Evolutionary conservation across 2,113 vertebrate species (phyloP).

Genomic region (Bubo scandiacus): DNA sequence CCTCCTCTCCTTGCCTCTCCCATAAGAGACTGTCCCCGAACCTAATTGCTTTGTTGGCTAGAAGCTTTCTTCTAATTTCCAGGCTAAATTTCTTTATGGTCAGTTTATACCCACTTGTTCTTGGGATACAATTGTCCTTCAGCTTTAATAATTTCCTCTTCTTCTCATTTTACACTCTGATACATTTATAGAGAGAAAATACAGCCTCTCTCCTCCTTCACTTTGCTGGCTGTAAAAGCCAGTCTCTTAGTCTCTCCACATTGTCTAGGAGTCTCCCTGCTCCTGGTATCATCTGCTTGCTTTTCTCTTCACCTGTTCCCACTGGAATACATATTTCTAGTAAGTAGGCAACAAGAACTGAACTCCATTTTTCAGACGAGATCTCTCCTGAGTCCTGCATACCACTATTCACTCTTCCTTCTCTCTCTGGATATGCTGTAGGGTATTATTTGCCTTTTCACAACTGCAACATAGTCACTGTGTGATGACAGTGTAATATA

Average conservation of each 20-base stretch:
- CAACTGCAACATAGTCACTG: not conserved
- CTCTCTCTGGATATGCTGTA: accelerated
- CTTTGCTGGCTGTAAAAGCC: not conserved
- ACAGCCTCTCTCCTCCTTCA: not conserved
- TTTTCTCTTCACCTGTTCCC: not conserved
- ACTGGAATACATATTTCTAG: not conserved
- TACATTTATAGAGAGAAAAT: not conserved
- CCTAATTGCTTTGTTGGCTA: not conserved
- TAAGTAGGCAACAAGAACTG: not conserved
- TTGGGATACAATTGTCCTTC: not conserved
- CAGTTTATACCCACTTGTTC: not conserved
- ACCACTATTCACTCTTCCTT: not conserved
- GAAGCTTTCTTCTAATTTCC: slow-evolving; percentile 15
- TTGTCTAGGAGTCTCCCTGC: not conserved
- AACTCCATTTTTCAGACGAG: not conserved
- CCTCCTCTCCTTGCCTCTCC: not conserved
- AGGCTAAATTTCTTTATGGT: not conserved
- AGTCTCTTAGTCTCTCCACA: not conserved
- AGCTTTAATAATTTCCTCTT: not conserved
- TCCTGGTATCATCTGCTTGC: not conserved
- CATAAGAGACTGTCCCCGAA: not conserved
- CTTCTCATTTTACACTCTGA: not conserved
- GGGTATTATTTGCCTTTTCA: not conserved
- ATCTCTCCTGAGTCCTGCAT: not conserved
- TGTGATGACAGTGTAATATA: not conserved